phyloP scores from a whole-genome alignment of 2,888 invertebrate species.

The Achlya flavicornis region DNA sequence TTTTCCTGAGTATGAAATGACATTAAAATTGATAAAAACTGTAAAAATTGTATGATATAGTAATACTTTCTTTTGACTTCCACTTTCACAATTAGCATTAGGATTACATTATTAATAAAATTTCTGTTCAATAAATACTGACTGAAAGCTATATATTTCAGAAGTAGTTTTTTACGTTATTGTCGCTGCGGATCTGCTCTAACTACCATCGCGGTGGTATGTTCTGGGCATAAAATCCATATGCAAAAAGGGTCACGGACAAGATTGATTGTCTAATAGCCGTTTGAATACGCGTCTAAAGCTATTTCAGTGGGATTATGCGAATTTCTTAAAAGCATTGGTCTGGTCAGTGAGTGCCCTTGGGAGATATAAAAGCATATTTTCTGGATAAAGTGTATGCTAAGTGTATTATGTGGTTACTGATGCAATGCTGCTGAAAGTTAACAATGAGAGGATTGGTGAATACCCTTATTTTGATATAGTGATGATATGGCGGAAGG shows the following conservation, averaged over 20 bases:
- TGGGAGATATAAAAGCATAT: constrained; percentile 7
- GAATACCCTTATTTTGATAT: background rate
- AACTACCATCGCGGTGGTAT: background rate
- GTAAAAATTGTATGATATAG: no score
- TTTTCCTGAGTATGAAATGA: no score
- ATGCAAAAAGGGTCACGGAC: constrained; percentile 75
- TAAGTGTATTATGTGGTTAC: background rate
- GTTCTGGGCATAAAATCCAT: constrained; percentile 27
- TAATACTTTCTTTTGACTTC: no score
- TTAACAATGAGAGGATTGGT: background rate
- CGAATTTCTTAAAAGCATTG: constrained; percentile 48
- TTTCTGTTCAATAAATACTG: no score
- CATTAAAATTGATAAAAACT: no score
- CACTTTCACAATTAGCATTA: no score
- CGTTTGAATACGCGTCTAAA: constrained; percentile 58
- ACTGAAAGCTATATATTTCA: no score
- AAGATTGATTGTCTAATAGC: constrained; percentile 80
- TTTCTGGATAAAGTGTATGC: background rate
- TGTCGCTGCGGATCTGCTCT: background rate
- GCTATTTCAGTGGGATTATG: constrained; percentile 34
- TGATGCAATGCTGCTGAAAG: background rate
- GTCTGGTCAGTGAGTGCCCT: constrained; percentile 42
- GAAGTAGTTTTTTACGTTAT: background rate
- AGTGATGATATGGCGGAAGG: background rate
- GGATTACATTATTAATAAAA: no score